These are phyloP conservation scores for Neogale vison DNA, from an alignment of 2,113 vertebrate genomes.

Conservation along the genomic window DNA sequence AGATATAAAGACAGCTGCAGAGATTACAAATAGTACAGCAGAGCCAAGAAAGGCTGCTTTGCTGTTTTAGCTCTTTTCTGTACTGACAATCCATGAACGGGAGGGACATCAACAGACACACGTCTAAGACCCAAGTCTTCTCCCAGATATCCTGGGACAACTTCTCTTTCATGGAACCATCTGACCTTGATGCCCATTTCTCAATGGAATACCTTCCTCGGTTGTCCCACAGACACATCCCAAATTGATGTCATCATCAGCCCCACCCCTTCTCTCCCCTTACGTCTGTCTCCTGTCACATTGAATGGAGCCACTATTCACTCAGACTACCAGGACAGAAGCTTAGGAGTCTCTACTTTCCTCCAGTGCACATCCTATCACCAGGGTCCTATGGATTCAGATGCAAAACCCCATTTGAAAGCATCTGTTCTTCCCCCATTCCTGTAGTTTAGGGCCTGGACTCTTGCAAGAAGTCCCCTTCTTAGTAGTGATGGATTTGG, in stretches of 20 bases:
- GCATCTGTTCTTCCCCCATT: neutral
- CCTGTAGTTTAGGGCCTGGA: neutral
- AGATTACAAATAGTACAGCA: neutral
- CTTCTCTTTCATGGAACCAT: neutral
- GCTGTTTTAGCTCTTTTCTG: neutral
- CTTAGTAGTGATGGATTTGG: neutral
- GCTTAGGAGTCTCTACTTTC: no score
- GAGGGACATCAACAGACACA: neutral
- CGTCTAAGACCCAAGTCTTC: neutral
- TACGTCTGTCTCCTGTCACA: neutral
- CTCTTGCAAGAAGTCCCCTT: neutral
- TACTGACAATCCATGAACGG: no score
- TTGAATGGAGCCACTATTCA: neutral
- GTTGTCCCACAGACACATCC: fast-evolving
- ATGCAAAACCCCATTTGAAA: neutral
- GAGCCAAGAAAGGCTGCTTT: neutral
- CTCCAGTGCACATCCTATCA: neutral
- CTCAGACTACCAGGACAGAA: neutral
- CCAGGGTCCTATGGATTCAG: neutral
- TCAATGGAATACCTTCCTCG: neutral
- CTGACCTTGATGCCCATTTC: neutral
- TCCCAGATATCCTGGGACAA: neutral
- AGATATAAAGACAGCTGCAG: neutral
- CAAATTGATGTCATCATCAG: neutral
- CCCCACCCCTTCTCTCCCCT: neutral